Evolutionary conservation across 2,113 vertebrate genomes (phyloP), one percentile per base, ranked within the genome.

Genomic region (Rhinoderma darwinii): DNA sequence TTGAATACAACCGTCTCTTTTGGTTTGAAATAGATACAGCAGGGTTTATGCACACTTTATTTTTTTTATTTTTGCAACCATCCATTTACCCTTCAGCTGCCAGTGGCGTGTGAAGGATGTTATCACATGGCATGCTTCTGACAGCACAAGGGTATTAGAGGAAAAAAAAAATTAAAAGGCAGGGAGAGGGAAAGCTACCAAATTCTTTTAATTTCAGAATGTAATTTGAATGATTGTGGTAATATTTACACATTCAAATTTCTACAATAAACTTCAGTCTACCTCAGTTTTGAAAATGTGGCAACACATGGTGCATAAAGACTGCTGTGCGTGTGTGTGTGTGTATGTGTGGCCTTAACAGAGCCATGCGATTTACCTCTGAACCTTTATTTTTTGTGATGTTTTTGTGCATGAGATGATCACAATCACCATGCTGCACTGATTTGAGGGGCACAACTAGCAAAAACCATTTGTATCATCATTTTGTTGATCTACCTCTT

Each of bases 401-500:
- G 88, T 92, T 93, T 95, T 94, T 95, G 93, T 95, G 94, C 93
- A 93, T 94, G 93, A 95, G 94, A 91, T 92, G 91, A 92, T 94
- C 91, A 92, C 90, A 92, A 92, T 95, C 94, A 91, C 92, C 94
- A 93, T 89, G 92, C 92, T 94, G 91, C 91, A 95, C 94, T 96
- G 93, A 96, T 93, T 93, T 94, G 93, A 97, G 96, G 96, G 96
- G 96, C 95, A 95, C 95, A 95, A 95, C 90, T 90, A 91, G 92
- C 93, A 92, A 95, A 94, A 95, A 95, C 94, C 91, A 94, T 95
- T 95, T 94, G 91, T 89, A 93, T 94, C 93, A 94, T 95, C 93
- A 94, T 94, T 96, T 96, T 96, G 93, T 94, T 96, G 93, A 97
- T 97, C 96, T 98, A 97, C 96, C 96, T 97, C 97, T 95, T 96